These are phyloP conservation scores for Lepidothrix coronata DNA, from an alignment of 2,113 vertebrate genomes.

Conservation along the genomic window DNA sequence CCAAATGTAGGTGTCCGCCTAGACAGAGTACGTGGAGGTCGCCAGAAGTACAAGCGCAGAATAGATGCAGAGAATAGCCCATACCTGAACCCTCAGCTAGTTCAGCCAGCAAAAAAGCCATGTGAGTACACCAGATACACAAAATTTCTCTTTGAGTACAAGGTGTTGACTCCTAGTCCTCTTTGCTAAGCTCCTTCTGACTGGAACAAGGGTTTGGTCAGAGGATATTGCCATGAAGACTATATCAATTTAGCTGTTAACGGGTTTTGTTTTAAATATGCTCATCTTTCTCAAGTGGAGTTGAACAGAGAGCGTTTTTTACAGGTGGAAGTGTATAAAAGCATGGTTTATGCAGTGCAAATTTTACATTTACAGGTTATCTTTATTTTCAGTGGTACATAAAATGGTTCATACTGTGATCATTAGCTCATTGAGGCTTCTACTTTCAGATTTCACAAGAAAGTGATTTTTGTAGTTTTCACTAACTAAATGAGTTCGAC, in stretches of 20 bases:
- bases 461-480: conserved; percentile 79
- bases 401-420: conserved; percentile 69
- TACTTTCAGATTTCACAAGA: conserved; percentile 78
- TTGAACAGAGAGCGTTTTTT: conserved; percentile 44
- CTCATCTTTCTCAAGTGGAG: neutral
- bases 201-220: neutral
- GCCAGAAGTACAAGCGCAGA: conserved; percentile 99
- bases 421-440: conserved; percentile 79
- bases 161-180: neutral
- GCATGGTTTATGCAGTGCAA: conserved; percentile 51
- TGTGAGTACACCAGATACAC: conserved; percentile 81
- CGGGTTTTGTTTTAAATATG: neutral
- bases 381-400: conserved; percentile 75
- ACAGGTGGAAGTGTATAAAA: conserved; percentile 50
- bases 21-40: conserved; percentile 96
- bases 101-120: conserved; percentile 98
- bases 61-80: conserved; percentile 99
- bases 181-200: neutral
- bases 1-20: conserved; percentile 88
- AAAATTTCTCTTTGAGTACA: neutral
- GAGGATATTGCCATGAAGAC: neutral
- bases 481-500: conserved; percentile 78
- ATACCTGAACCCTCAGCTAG: conserved; percentile 98
- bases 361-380: conserved; percentile 73
- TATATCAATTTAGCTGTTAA: neutral